A percentile compares a stretch with the other conserved stretches of the same genome.
These are phyloP conservation scores for Morpho helenor DNA, from an alignment of 2,888 invertebrate species.

Conservation along the genomic window DNA sequence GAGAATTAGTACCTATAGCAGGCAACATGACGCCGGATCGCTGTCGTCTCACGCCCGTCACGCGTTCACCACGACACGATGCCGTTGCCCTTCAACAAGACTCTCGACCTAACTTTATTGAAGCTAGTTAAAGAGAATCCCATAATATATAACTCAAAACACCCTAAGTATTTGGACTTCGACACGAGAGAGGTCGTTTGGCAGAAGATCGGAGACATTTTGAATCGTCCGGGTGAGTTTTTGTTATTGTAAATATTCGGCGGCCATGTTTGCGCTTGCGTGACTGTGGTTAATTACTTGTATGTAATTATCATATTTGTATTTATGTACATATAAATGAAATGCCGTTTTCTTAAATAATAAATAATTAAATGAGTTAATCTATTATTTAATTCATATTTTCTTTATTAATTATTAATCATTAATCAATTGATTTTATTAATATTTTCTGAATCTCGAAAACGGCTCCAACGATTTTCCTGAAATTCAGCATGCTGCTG, in stretches of 20 bases:
- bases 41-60: constrained; percentile 27
- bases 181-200: constrained; percentile 60
- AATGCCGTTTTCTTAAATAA: too few relatives aligned
- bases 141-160: constrained; percentile 52
- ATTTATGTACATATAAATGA: too few relatives aligned
- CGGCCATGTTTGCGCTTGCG: constrained; percentile 10
- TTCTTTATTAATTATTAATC: too few relatives aligned
- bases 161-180: constrained; percentile 53
- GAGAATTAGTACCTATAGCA: neutral
- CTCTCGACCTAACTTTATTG: constrained; percentile 51
- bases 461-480: too few relatives aligned
- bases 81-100: constrained; percentile 58
- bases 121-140: constrained; percentile 53
- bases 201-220: constrained; percentile 62
- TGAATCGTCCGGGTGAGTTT: constrained; percentile 57
- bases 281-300: neutral
- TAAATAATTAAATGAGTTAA: too few relatives aligned
- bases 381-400: too few relatives aligned
- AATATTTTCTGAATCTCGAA: too few relatives aligned
- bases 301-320: too few relatives aligned
- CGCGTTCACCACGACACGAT: constrained; percentile 35
- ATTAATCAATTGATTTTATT: too few relatives aligned
- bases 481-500: too few relatives aligned
- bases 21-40: constrained; percentile 21
- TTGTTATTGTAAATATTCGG: constrained; percentile 2